A percentile compares a stretch with the other conserved stretches of the same genome.
Conservation (phyloP, 2,797 vertebrate species). For the Cossypha polioptera region DNA sequence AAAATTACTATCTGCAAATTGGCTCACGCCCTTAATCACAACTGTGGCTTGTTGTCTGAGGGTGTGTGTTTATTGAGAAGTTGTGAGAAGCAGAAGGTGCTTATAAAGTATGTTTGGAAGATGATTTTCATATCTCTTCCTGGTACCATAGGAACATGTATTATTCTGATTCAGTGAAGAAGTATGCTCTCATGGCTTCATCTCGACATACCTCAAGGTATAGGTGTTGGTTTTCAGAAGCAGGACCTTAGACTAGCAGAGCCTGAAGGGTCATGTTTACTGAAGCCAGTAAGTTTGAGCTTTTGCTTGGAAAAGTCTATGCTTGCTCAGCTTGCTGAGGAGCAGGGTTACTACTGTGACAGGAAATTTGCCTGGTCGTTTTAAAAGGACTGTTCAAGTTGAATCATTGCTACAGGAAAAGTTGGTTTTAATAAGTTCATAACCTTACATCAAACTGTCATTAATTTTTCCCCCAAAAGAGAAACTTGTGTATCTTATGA, state of each 20-base stretch:
- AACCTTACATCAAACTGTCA: not conserved
- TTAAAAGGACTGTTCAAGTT: not conserved
- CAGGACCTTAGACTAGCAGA: not conserved
- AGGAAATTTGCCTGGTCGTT: not conserved
- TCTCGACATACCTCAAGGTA: not conserved
- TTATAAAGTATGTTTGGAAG: not conserved
- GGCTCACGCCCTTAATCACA: not conserved
- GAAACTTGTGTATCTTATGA: not conserved
- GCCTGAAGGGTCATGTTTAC: not conserved
- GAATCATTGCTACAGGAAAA: not conserved
- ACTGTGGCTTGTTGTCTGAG: not conserved
- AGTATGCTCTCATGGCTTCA: not conserved
- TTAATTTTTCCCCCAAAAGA: fast-evolving
- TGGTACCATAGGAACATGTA: not conserved
- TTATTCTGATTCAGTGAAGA: not conserved
- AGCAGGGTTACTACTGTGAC: not conserved
- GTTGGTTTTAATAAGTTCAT: not conserved
- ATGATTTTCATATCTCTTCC: not conserved
- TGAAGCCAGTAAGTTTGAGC: not conserved
- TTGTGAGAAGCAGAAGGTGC: not conserved
- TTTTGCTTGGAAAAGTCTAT: not conserved
- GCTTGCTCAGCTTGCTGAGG: not conserved
- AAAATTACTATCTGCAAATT: not conserved
- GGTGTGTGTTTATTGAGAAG: not conserved
- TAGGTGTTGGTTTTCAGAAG: not conserved